Conservation (phyloP, 2,888 invertebrate genomes). For the Cheilosia pagana region DNA sequence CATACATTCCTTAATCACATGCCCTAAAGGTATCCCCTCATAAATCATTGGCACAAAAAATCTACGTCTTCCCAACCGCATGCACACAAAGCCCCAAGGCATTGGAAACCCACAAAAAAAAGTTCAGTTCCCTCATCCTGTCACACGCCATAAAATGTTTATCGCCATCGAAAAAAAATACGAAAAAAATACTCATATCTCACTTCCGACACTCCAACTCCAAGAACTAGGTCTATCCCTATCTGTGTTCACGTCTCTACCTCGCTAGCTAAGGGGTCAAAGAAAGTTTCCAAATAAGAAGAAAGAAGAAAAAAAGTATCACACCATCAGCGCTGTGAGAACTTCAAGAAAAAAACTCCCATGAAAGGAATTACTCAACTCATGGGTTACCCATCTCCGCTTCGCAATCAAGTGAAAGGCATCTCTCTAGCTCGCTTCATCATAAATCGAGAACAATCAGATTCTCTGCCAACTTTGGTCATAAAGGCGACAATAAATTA, state of each 20-base stretch:
- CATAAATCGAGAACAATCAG: slow-evolving; percentile 70
- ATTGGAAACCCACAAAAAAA: slow-evolving; percentile 2
- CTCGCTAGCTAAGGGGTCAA: slow-evolving; percentile 45
- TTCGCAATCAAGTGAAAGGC: slow-evolving; percentile 71
- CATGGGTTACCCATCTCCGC: slow-evolving; percentile 53
- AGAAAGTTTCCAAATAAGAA: slow-evolving; percentile 56
- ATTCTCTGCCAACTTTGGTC: slow-evolving; percentile 59
- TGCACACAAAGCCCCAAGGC: not conserved
- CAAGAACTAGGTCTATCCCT: slow-evolving; percentile 29
- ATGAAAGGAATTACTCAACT: slow-evolving; percentile 55
- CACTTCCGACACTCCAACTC: slow-evolving; percentile 29
- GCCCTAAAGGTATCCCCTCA: not conserved
- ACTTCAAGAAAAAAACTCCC: slow-evolving; percentile 28
- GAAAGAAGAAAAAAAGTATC: slow-evolving; percentile 30
- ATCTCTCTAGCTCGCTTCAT: slow-evolving; percentile 45
- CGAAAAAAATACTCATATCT: slow-evolving; percentile 12
- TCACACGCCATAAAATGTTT: not conserved
- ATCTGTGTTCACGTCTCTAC: slow-evolving; percentile 17
- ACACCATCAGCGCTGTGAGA: slow-evolving; percentile 12
- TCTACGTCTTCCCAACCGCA: not conserved
- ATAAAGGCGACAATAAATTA: slow-evolving; percentile 65
- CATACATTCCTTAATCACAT: no score
- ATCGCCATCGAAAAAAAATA: slow-evolving; percentile 5
- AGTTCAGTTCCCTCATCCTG: not conserved
- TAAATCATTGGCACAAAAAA: not conserved